phyloP scores from a whole-genome alignment of 2,113 vertebrate species.

The Upupa epops region DNA sequence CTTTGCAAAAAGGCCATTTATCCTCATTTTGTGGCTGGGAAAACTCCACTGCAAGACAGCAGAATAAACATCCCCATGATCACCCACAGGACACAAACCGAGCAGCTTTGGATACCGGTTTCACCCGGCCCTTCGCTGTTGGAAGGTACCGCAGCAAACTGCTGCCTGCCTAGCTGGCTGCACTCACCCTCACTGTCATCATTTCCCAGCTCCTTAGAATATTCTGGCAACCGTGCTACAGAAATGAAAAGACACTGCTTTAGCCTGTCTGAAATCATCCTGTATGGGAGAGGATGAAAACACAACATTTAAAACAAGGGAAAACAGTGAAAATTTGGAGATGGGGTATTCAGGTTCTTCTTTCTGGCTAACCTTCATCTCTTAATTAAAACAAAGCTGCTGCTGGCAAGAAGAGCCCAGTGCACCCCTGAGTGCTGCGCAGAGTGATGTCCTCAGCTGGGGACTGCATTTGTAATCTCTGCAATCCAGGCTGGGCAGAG shows the following conservation, averaged over 20 bases:
- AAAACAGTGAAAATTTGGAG: background rate
- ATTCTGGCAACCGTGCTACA: background rate
- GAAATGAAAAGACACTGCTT: background rate
- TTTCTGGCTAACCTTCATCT: background rate
- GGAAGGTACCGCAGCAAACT: too few relatives aligned
- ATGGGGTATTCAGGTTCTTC: background rate
- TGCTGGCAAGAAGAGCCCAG: background rate
- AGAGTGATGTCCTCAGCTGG: background rate
- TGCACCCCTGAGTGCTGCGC: rapidly evolving
- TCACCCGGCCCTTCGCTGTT: rapidly evolving
- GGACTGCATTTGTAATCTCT: background rate
- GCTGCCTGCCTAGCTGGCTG: background rate
- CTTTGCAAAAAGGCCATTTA: background rate
- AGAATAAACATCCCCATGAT: background rate
- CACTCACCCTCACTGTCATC: background rate
- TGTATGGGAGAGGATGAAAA: background rate
- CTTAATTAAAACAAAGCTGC: background rate
- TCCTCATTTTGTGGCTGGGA: background rate
- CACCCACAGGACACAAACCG: background rate
- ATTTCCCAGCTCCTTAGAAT: background rate
- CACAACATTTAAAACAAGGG: background rate
- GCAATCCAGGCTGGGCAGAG: rapidly evolving
- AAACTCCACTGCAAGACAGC: background rate
- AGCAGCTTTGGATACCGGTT: background rate
- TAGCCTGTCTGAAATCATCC: background rate